These are phyloP conservation scores for Meloidogyne chitwoodi DNA, from an alignment of 1,140 invertebrate species.

Conservation along the genomic window DNA sequence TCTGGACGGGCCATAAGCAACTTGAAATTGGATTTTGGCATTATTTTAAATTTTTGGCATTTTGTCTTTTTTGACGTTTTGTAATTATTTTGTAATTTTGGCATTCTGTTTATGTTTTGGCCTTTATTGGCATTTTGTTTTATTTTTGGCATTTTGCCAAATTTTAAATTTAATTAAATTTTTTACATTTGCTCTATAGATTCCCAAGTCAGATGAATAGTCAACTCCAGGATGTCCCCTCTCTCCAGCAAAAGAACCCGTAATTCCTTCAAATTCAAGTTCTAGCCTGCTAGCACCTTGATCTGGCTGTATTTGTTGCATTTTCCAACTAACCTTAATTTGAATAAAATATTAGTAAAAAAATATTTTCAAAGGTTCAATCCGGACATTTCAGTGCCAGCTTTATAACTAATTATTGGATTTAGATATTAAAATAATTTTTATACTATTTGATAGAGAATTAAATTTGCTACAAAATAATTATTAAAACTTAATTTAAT, in stretches of 20 bases:
- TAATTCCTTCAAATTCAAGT: conserved; percentile 36
- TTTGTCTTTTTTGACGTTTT: neutral
- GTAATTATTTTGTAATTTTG: neutral
- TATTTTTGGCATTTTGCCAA: too few relatives aligned
- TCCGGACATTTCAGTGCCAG: neutral
- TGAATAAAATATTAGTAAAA: neutral
- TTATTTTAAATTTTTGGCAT: neutral
- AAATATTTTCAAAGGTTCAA: neutral
- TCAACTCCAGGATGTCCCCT: conserved; percentile 43
- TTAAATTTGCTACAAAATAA: too few relatives aligned
- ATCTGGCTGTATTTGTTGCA: neutral
- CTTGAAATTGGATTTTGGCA: conserved; percentile 25
- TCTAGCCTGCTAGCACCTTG: conserved; percentile 9
- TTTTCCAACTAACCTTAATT: conserved; percentile 3
- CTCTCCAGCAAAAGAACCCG: conserved; percentile 45
- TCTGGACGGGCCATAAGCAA: conserved; percentile 42
- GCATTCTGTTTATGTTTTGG: neutral
- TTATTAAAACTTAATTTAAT: too few relatives aligned
- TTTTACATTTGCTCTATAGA: conserved; percentile 42
- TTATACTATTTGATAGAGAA: too few relatives aligned
- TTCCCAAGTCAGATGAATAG: conserved; percentile 37
- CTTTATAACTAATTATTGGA: too few relatives aligned
- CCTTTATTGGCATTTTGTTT: too few relatives aligned
- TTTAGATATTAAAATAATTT: too few relatives aligned
- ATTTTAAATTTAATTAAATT: neutral